Conservation (phyloP, 2,888 invertebrate genomes). For the Nomada lathburiana region DNA sequence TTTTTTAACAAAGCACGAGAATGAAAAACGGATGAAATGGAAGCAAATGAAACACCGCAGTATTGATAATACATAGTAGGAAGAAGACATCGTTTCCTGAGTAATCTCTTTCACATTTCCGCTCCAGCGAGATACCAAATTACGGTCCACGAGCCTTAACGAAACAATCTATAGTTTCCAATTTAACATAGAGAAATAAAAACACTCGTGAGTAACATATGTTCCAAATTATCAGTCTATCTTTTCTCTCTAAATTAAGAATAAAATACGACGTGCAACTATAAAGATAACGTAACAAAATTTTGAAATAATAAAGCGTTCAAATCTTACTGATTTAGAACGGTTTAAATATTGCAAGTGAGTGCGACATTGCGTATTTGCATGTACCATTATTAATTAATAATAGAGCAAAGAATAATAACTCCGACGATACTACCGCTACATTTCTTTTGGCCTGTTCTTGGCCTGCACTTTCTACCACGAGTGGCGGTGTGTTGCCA, state of each 20-base stretch:
- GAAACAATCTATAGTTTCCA: conserved; percentile 18
- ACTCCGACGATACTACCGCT: conserved; percentile 7
- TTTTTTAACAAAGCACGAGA: background rate
- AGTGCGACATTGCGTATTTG: background rate
- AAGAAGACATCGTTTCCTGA: conserved; percentile 51
- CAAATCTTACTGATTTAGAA: background rate
- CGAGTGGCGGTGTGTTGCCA: conserved; percentile 50
- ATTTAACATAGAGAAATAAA: background rate
- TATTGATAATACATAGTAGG: conserved; percentile 12
- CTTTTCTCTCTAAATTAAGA: background rate
- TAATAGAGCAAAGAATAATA: conserved; percentile 16
- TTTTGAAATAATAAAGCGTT: background rate
- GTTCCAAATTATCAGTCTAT: background rate
- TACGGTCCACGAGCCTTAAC: conserved; percentile 11
- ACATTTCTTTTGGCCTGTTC: conserved; percentile 31
- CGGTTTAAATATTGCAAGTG: background rate
- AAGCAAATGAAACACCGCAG: background rate
- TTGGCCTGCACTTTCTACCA: conserved; percentile 55
- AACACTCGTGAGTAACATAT: background rate
- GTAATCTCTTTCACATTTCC: conserved; percentile 55
- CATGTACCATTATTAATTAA: background rate
- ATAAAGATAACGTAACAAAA: background rate
- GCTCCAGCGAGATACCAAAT: conserved; percentile 48
- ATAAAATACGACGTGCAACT: background rate
- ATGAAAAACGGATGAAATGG: background rate